phyloP scores from a whole-genome alignment of 2,113 vertebrate genomes.

The Nannobrachium achirus region DNA sequence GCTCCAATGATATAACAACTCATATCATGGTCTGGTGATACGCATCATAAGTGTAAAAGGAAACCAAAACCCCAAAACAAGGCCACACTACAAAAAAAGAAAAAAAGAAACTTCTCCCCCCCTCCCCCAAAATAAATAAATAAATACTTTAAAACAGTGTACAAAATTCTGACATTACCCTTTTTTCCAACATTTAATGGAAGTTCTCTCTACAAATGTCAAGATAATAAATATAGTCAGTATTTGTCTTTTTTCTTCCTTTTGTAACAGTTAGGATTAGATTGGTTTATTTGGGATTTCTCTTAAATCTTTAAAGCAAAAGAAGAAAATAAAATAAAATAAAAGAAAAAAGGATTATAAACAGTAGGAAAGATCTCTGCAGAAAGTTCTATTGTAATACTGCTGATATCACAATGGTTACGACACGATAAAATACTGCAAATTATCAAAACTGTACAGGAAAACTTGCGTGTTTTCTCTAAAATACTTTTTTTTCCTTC shows the following conservation, averaged over 20 bases:
- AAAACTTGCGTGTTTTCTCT: slow-evolving; percentile 93
- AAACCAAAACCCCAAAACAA: slow-evolving; percentile 62
- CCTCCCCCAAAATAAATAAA: slow-evolving; percentile 70
- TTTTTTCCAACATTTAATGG: slow-evolving; percentile 73
- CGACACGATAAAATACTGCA: slow-evolving; percentile 96
- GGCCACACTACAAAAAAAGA: slow-evolving; percentile 77
- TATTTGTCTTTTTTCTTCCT: slow-evolving; percentile 55
- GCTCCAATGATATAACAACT: slow-evolving; percentile 69
- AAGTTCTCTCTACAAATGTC: slow-evolving; percentile 82
- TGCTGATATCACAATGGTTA: slow-evolving; percentile 93
- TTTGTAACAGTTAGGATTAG: slow-evolving; percentile 71
- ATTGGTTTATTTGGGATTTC: slow-evolving; percentile 79
- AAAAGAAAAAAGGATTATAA: slow-evolving; percentile 87
- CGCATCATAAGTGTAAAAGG: slow-evolving; percentile 51
- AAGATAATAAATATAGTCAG: slow-evolving; percentile 84
- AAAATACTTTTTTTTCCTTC: slow-evolving; percentile 89
- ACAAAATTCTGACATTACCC: slow-evolving; percentile 79
- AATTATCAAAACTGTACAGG: slow-evolving; percentile 99
- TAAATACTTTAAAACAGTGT: slow-evolving; percentile 81
- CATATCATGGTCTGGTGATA: slow-evolving; percentile 56
- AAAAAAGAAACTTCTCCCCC: slow-evolving; percentile 71
- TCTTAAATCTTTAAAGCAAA: slow-evolving; percentile 80
- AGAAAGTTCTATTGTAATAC: slow-evolving; percentile 90
- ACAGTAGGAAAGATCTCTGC: slow-evolving; percentile 94
- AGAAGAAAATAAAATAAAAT: no score